A percentile compares a stretch with the other conserved stretches of the same genome.
phyloP scores from a whole-genome alignment of 2,888 invertebrate species.

The Sepiola atlantica region DNA sequence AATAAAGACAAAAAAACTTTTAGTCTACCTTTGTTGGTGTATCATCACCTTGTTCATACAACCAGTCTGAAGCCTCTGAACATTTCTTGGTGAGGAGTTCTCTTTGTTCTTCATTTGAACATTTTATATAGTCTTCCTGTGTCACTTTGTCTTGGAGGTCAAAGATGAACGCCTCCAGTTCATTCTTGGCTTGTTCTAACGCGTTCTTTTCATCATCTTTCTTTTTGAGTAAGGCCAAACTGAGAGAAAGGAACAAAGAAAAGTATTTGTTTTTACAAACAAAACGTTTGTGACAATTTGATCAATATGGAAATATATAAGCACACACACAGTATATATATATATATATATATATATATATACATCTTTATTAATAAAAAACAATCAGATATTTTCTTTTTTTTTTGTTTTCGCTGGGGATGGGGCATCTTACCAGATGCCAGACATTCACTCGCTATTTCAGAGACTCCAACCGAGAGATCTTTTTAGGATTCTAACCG shows the following conservation, averaged over 20 bases:
- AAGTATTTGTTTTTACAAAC: neutral
- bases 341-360: too few species aligned
- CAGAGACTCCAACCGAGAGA: too few species aligned
- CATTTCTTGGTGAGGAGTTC: constrained; percentile 82
- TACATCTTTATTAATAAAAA: neutral
- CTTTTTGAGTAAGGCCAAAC: constrained; percentile 75
- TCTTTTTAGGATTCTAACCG: too few species aligned
- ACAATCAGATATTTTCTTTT: too few species aligned
- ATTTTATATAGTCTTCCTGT: constrained; percentile 84
- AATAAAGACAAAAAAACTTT: too few species aligned
- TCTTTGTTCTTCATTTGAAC: constrained; percentile 85
- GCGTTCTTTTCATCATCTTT: constrained; percentile 84
- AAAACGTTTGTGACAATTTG: too few species aligned
- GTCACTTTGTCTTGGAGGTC: constrained; percentile 89
- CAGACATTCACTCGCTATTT: too few species aligned
- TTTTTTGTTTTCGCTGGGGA: too few species aligned
- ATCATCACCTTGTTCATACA: constrained; percentile 93
- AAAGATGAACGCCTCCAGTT: constrained; percentile 93
- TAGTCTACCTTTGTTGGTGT: constrained; percentile 81
- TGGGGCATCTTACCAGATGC: too few species aligned
- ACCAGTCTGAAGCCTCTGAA: constrained; percentile 85
- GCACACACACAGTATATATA: too few species aligned
- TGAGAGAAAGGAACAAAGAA: constrained; percentile 55
- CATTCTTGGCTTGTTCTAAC: constrained; percentile 91
- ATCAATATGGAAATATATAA: neutral